phyloP scores from a whole-genome alignment of 2,888 invertebrate genomes.

The Adineta ricciae region DNA sequence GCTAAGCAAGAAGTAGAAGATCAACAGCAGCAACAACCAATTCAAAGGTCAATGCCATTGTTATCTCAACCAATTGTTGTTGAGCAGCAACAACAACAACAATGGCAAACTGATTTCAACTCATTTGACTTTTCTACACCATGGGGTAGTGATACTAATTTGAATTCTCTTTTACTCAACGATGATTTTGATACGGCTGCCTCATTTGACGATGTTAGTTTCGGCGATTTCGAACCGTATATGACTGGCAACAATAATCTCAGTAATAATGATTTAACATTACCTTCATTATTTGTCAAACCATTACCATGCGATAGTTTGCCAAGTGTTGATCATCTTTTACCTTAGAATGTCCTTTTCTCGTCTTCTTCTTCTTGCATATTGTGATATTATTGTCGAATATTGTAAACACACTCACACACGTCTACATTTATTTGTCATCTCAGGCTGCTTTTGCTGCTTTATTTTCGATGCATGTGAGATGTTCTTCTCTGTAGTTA shows the following conservation, averaged over 20 bases:
- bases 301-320: not conserved
- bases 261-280: not conserved
- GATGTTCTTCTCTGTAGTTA: not conserved
- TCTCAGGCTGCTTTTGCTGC: not conserved
- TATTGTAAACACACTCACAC: not conserved
- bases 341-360: not conserved
- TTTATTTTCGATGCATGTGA: not conserved
- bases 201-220: constrained; percentile 15
- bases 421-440: not conserved
- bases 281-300: constrained; percentile 3
- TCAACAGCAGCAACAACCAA: not conserved
- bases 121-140: constrained; percentile 10
- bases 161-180: not conserved
- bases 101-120: constrained; percentile 16
- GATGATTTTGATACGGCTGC: constrained; percentile 2
- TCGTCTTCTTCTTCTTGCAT: not conserved
- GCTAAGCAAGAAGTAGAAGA: not conserved
- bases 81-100: not conserved
- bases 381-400: constrained; percentile 11
- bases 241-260: not conserved
- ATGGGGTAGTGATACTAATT: not conserved
- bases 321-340: not conserved
- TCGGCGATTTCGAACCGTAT: constrained; percentile 10
- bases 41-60: not conserved
- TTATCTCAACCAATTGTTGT: not conserved